These are phyloP conservation scores for Lathronympha strigana DNA, from an alignment of 2,888 invertebrate genomes.

Conservation along the genomic window DNA sequence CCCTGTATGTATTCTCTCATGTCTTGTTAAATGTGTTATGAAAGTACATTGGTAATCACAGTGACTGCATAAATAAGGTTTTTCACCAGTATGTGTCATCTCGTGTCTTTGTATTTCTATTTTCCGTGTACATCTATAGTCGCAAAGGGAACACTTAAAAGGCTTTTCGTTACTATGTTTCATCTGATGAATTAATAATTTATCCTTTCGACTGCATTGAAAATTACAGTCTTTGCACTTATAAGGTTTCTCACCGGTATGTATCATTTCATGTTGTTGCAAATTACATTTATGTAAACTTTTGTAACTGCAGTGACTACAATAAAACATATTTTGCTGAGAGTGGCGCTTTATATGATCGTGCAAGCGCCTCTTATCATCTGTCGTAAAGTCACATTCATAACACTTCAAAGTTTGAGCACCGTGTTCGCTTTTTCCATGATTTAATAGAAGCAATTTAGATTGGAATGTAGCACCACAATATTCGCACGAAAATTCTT, in stretches of 20 bases:
- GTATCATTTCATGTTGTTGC: not conserved
- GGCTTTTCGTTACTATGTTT: constrained; percentile 4
- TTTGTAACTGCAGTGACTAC: not conserved
- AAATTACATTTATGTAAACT: not conserved
- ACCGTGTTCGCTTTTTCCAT: not conserved
- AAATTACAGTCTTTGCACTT: not conserved
- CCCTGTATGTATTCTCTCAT: not conserved
- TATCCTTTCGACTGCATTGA: not conserved
- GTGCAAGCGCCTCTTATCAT: not conserved
- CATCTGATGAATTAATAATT: not conserved
- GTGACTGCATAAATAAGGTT: constrained; percentile 8
- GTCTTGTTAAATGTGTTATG: not conserved
- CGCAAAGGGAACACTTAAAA: not conserved
- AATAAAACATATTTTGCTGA: not conserved
- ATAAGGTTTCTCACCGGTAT: not conserved
- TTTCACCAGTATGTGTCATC: not conserved
- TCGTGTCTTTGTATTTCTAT: not conserved
- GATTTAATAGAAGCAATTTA: not conserved
- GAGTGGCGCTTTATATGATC: not conserved
- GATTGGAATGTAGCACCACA: not conserved
- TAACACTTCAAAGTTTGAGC: not conserved
- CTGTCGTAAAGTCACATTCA: not conserved
- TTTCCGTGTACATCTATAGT: not conserved
- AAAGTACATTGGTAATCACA: not conserved
- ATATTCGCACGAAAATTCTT: not conserved